A percentile compares a stretch with the other conserved stretches of the same genome.
Evolutionary conservation across 2,888 invertebrate genomes (phyloP).

Genomic region (Ornithoptera alexandrae): DNA sequence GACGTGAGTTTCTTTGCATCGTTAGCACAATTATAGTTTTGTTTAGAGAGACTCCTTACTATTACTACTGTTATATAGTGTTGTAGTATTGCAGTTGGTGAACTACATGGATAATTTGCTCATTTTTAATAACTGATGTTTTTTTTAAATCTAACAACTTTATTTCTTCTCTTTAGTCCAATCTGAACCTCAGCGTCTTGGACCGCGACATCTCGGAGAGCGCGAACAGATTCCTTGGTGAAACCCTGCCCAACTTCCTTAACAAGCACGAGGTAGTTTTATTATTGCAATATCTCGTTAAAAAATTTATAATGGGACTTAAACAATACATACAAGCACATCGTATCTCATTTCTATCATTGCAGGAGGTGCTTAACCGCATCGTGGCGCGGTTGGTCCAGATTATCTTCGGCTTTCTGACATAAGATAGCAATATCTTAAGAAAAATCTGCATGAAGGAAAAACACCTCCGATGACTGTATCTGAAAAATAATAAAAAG

Average conservation of each 20-base stretch:
- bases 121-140: too few relatives aligned
- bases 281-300: not conserved
- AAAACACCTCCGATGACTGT: too few relatives aligned
- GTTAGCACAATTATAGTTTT: too few relatives aligned
- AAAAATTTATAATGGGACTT: too few relatives aligned
- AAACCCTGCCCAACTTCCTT: slow-evolving; percentile 36
- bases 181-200: slow-evolving; percentile 31
- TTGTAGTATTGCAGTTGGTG: too few relatives aligned
- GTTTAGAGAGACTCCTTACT: too few relatives aligned
- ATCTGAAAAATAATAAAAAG: too few relatives aligned
- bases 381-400: not conserved
- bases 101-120: too few relatives aligned
- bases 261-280: slow-evolving; percentile 35
- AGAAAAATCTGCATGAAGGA: not conserved
- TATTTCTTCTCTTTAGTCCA: slow-evolving; percentile 39
- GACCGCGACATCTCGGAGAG: slow-evolving; percentile 32
- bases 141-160: not conserved
- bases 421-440: not conserved
- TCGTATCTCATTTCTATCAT: not conserved
- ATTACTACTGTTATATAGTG: too few relatives aligned
- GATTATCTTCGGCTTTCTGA: not conserved
- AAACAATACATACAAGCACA: too few relatives aligned
- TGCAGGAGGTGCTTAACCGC: slow-evolving; percentile 5
- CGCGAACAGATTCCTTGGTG: slow-evolving; percentile 36
- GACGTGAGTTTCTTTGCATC: slow-evolving; percentile 39